Conservation (phyloP, 2,888 invertebrate genomes). For the Elmis aenea region DNA sequence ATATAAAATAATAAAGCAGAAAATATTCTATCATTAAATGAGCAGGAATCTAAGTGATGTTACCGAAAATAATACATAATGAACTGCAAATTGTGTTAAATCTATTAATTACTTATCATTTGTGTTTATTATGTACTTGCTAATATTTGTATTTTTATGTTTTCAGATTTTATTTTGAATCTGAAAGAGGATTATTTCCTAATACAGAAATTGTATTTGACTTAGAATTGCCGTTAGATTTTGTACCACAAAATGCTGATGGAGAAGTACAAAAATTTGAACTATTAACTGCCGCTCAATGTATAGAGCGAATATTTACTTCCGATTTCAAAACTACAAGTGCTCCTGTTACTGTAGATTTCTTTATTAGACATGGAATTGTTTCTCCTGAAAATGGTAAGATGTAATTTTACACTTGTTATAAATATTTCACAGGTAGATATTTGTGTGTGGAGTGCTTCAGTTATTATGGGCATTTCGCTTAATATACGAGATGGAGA, state of each 20-base stretch:
- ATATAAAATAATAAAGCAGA: too few species aligned
- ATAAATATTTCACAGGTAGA: too few species aligned
- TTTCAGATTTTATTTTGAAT: constrained; percentile 80
- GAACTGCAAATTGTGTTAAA: not conserved
- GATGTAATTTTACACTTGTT: too few species aligned
- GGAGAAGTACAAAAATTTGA: constrained; percentile 93
- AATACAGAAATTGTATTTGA: constrained; percentile 94
- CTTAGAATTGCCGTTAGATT: constrained; percentile 83
- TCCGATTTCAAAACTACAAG: constrained; percentile 92
- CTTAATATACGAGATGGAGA: too few species aligned
- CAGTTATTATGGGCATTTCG: too few species aligned
- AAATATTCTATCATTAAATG: too few species aligned
- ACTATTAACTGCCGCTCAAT: constrained; percentile 76
- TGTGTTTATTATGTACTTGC: not conserved
- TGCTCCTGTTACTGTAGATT: constrained; percentile 86
- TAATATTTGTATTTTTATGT: constrained; percentile 3
- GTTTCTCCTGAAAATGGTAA: constrained; percentile 86
- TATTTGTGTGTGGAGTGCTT: too few species aligned
- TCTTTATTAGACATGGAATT: constrained; percentile 84
- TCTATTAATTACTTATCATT: not conserved
- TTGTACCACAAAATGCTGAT: constrained; percentile 87
- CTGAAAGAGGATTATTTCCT: constrained; percentile 87
- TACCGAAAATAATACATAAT: not conserved
- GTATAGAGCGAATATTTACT: constrained; percentile 73
- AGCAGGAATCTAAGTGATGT: too few species aligned